phyloP scores from a whole-genome alignment of 2,113 vertebrate species.

The Danio rerio region GRCz12tu NC_133199.1:6452001-6452500 shows the following conservation, averaged over 20 bases:
- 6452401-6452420: conserved; percentile 65
- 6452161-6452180: neutral
- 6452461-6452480: conserved; percentile 70
- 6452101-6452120: neutral
- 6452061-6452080: neutral
- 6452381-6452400: conserved; percentile 67
- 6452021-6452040: too few relatives aligned
- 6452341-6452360: conserved; percentile 65
- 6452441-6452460: conserved; percentile 66
- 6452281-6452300: conserved; percentile 7
- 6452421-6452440: conserved; percentile 67
- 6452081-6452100: neutral
- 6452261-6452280: neutral
- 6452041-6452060: neutral
- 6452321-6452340: conserved; percentile 54
- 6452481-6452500: conserved; percentile 77
- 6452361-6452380: conserved; percentile 53
- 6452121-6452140: neutral
- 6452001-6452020: too few relatives aligned
- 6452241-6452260: neutral
- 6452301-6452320: conserved; percentile 73
- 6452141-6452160: neutral
- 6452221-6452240: conserved; percentile 4
- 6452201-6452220: neutral
- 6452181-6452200: neutral